phyloP scores from a whole-genome alignment of 2,888 invertebrate species.

The Catocala sponsa region DNA sequence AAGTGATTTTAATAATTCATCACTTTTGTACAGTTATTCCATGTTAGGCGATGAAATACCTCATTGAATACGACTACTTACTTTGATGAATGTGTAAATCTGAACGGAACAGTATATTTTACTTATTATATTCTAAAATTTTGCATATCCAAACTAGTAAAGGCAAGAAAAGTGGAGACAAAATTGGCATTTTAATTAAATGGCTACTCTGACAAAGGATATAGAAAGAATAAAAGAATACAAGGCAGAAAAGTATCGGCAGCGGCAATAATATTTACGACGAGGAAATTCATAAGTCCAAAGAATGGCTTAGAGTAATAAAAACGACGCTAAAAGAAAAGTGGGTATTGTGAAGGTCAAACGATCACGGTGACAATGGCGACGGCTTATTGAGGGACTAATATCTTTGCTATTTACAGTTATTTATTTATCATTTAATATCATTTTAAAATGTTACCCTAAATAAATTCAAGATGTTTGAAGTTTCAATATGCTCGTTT shows the following conservation, averaged over 20 bases:
- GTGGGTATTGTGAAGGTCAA: conserved; percentile 35
- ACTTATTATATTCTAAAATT: conserved; percentile 10
- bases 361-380: conserved; percentile 23
- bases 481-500: no score
- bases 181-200: conserved; percentile 27
- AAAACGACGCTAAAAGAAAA: conserved; percentile 41
- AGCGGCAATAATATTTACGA: conserved; percentile 47
- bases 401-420: conserved; percentile 1
- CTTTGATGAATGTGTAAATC: conserved; percentile 56
- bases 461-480: background rate
- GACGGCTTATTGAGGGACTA: conserved; percentile 16
- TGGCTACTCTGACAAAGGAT: conserved; percentile 21
- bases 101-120: conserved; percentile 36
- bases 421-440: no score
- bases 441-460: background rate
- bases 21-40: conserved; percentile 69
- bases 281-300: conserved; percentile 43
- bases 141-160: conserved; percentile 20
- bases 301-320: conserved; percentile 39
- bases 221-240: conserved; percentile 23
- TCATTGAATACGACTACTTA: conserved; percentile 62
- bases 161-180: conserved; percentile 9
- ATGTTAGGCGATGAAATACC: conserved; percentile 64
- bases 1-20: conserved; percentile 87
- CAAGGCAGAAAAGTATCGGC: conserved; percentile 27